Percentiles rank a stretch among this genome's conserved stretches.
phyloP scores from a whole-genome alignment of 2,797 vertebrate genomes.

The Pseudochromis fuscus region DNA sequence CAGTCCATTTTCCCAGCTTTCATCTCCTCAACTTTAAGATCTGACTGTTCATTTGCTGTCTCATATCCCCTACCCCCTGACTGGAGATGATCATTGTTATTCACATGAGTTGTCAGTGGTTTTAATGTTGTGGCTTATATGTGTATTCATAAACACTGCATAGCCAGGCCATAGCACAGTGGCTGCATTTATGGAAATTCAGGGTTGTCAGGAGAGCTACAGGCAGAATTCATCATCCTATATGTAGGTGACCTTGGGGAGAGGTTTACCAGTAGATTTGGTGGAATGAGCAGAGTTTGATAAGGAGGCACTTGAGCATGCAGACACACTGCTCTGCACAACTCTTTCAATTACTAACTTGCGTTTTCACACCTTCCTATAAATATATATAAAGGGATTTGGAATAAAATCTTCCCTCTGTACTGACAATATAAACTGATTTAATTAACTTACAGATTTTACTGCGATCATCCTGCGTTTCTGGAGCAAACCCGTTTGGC shows the following conservation, averaged over 20 bases:
- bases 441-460: slow-evolving; percentile 61
- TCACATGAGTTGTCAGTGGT: too few species aligned
- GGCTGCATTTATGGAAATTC: slow-evolving; percentile 57
- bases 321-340: slow-evolving; percentile 42
- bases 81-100: too few species aligned
- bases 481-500: slow-evolving; percentile 16
- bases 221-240: slow-evolving; percentile 76
- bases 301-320: slow-evolving; percentile 55
- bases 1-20: too few species aligned
- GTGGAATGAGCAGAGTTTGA: slow-evolving; percentile 45
- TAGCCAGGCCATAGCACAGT: slow-evolving; percentile 5
- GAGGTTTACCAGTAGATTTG: slow-evolving; percentile 75
- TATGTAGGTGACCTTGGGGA: slow-evolving; percentile 77
- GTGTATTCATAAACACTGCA: slow-evolving; percentile 24
- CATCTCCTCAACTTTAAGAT: too few species aligned
- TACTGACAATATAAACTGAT: slow-evolving; percentile 56
- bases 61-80: too few species aligned
- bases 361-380: slow-evolving; percentile 60
- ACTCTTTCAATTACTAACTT: slow-evolving; percentile 53
- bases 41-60: too few species aligned
- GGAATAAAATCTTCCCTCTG: slow-evolving; percentile 42
- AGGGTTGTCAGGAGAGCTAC: slow-evolving; percentile 73
- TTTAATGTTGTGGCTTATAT: too few species aligned
- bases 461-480: slow-evolving; percentile 25
- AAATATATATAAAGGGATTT: slow-evolving; percentile 67